Base-by-base conservation (phyloP, 2,888 invertebrate species). In the Beris morrisii region DNA sequence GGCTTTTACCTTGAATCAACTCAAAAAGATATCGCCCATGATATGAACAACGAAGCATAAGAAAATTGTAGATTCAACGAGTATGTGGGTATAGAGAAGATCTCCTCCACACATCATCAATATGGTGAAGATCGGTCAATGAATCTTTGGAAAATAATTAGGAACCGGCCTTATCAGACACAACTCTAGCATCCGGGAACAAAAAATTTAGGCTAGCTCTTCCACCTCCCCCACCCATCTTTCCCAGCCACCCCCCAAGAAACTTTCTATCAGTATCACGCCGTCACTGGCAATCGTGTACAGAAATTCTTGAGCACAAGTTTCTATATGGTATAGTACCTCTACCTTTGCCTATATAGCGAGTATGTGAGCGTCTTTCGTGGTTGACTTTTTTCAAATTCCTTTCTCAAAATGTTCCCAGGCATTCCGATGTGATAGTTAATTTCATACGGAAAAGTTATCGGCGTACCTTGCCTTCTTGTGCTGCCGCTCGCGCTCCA, bases 391-490 rank as follows among this genome's bases (percentile, higher is more conserved):
- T 69, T 70, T 70, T 73, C 64, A 72, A 73, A 73, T 73, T 73
- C 73, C 72, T 73, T 71, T 69, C 72, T 72, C 66, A 70, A 73
- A 73, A 73, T 70, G 71, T 73, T 73, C 73, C 73, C 73, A 73
- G 70, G 73, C 73, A 73, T 73, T 73, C 73, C 73, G 71, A 69
- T 70, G 71, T 71, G 71, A 73, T 73, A 73, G 73, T 73, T 71
- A 70, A 72, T 72, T 73, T 72, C 73, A 73, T 73, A 73, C 70
- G 70, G 73, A 72, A 72, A 73, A 73, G 70, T 72, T 71, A 72
- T 72, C 72, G 70, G 70, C 70, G 69, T 64, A 28, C 54, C 22
- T n/a, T 44, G 54, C 32, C 54, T 64, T 71, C 72, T 69, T 71
- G 12, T 52, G 63, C 32, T 63, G 43, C 28, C 28, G 5, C 15